Evolutionary conservation across 1,140 invertebrate genomes (phyloP), one percentile per base, ranked within the genome.

Genomic region (Drosophila cardini): DNA sequence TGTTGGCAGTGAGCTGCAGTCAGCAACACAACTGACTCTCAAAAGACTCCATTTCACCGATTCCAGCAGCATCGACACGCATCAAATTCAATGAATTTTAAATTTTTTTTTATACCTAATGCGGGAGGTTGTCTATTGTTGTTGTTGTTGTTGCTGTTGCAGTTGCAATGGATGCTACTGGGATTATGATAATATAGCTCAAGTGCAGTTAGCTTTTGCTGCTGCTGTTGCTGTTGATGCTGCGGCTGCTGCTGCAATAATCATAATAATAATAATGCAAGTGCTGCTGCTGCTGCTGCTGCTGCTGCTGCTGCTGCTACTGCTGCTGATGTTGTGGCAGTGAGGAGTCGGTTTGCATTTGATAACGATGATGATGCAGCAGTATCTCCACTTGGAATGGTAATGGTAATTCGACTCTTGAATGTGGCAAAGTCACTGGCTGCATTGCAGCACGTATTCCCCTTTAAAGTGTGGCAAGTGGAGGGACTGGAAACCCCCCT

Each of bases 121-220:
- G 46, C 45, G 18, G 16, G 32, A 18, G 2, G 32, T 57, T 61
- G 30, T n/a, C 46, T 21, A 46, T n/a, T 70, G 32, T 48, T 40
- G 76, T 34, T 61, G 64, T 57, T 62, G 43, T 45, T 69, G 78
- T 21, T 67, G 50, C 40, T 82, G 79, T 18, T 62, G 42, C 13
- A 15, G 70, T 40, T 60, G 38, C 60, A 80, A 71, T 80, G 71
- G 70, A 78, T 80, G 73, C 72, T 60, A 65, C 56, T 72, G 68
- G 80, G 80, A 83, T 83, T 83, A 83, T 83, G 80, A 84, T 83
- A 83, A 83, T 83, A 69, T 80, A 79, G 80, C 80, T 84, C 80
- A 84, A 83, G 80, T 83, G 80, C 80, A 84, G 80, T 83, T 83
- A 84, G 80, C 78, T 53, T 78, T 78, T 82, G 79, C 79, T 69